Percentiles rank a stretch among this genome's conserved stretches.
Conservation (phyloP, 2,113 vertebrate genomes). For the Athene noctua region DNA sequence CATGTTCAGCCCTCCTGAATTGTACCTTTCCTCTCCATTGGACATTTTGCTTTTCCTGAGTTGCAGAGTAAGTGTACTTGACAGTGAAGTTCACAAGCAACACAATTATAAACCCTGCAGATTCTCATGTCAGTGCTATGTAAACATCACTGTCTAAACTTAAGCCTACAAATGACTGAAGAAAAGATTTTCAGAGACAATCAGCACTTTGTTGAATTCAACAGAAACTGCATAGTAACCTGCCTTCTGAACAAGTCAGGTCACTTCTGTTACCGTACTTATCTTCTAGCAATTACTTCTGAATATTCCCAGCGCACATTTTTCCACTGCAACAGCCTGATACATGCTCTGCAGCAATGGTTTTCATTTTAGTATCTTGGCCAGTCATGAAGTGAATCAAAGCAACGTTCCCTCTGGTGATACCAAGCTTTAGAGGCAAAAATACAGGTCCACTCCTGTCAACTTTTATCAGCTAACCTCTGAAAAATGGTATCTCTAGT, state of each 20-base stretch:
- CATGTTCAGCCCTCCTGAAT: not conserved
- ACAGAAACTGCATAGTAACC: not conserved
- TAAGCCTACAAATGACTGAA: not conserved
- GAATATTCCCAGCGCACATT: not conserved
- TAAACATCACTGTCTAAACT: not conserved
- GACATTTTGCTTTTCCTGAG: not conserved
- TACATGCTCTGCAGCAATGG: not conserved
- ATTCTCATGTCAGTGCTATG: not conserved
- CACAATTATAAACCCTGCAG: not conserved
- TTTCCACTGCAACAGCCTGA: not conserved
- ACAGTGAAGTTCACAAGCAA: not conserved
- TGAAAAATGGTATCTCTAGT: not conserved
- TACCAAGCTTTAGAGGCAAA: not conserved
- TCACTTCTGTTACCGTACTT: not conserved
- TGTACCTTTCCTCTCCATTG: not conserved
- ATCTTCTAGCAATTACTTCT: not conserved
- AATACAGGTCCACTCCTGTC: rapidly evolving
- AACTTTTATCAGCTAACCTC: not conserved
- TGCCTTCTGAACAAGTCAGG: not conserved
- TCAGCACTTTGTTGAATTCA: not conserved
- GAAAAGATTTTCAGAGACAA: not conserved
- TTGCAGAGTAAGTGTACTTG: not conserved
- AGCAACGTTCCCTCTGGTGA: not conserved
- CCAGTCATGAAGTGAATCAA: not conserved
- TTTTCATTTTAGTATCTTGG: not conserved